These are phyloP conservation scores for Ectemnius continuus DNA, from an alignment of 2,888 invertebrate species.

Conservation along the genomic window DNA sequence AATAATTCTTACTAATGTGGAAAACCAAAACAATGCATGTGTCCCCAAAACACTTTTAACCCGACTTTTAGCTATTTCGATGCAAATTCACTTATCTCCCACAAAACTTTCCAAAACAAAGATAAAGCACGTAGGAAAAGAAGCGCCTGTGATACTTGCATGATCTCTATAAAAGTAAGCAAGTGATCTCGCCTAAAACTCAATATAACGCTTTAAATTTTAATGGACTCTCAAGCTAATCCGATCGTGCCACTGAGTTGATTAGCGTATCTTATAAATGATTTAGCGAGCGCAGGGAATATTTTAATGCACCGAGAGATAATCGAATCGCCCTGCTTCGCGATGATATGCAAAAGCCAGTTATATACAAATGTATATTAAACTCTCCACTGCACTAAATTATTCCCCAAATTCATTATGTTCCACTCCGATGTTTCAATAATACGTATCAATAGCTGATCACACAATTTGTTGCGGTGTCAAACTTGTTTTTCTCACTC, in stretches of 20 bases:
- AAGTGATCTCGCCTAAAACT: too few species aligned
- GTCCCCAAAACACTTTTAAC: too few species aligned
- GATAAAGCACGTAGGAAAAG: too few species aligned
- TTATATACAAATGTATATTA: too few species aligned
- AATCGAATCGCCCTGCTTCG: neutral
- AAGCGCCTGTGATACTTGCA: too few species aligned
- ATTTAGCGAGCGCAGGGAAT: neutral
- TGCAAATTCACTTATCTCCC: too few species aligned
- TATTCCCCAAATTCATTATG: neutral
- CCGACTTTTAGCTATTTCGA: too few species aligned
- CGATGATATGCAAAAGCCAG: neutral
- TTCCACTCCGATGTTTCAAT: neutral
- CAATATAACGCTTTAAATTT: too few species aligned
- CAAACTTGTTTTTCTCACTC: too few species aligned
- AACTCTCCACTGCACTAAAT: neutral
- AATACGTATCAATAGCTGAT: neutral
- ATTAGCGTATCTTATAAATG: neutral
- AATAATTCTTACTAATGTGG: slow-evolving; percentile 1
- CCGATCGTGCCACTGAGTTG: neutral
- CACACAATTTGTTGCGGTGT: too few species aligned
- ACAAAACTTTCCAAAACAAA: too few species aligned
- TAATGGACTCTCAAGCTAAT: slow-evolving; percentile 1
- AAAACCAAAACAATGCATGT: neutral
- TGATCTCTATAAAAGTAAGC: too few species aligned
- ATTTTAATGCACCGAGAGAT: neutral